Base-by-base conservation (phyloP, 2,113 vertebrate species). In the Vimba vimba region DNA sequence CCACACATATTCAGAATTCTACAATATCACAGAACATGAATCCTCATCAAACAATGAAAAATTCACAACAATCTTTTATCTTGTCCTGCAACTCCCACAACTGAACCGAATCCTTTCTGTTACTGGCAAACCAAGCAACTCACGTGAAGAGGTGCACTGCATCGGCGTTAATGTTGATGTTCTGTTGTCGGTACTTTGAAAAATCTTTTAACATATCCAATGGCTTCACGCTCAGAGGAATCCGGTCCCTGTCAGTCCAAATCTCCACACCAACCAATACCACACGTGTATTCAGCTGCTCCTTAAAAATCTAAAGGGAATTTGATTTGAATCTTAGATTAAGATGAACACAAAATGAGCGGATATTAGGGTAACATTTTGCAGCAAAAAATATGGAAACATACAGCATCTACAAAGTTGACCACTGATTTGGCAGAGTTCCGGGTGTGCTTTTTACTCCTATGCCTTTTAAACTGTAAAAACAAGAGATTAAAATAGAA, bases 341-440 rank as follows among this genome's bases (percentile, higher is more conserved):
- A 30, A 36, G 30, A 0, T 4, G 25, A 57, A 9, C 11, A 13
- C 27, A 66, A 73, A 0, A 9, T 21, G 27, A 33, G 21, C 0
- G 2, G 43, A 62, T 59, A 15, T 39, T 82, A 1, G 21, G n/a
- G 27, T 2, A 62, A 73, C 12, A 30, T 71, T 59, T 55, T 12
- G 7, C 8, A 33, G 11, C 6, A 55, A 27, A n/a, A 66, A 73
- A 82, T 82, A 3, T 27, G 1, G 5, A 12, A 75, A 98, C 98
- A 97, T 94, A 99, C 98, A 91, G 95, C 95, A 92, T 99, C 98
- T 88, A 99, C 97, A 80, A 99, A 93, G 92, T 99, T 99, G 91
- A 99, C 97, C 91, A 99, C 97, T n/a, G 98, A 98, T 91, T 99
- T 99, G 23, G 97, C 98, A 90, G 98, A 98, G 91, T 98, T 99